Evolutionary conservation across 2,797 vertebrate genomes (phyloP).

Genomic region (Agapornis canus): DNA sequence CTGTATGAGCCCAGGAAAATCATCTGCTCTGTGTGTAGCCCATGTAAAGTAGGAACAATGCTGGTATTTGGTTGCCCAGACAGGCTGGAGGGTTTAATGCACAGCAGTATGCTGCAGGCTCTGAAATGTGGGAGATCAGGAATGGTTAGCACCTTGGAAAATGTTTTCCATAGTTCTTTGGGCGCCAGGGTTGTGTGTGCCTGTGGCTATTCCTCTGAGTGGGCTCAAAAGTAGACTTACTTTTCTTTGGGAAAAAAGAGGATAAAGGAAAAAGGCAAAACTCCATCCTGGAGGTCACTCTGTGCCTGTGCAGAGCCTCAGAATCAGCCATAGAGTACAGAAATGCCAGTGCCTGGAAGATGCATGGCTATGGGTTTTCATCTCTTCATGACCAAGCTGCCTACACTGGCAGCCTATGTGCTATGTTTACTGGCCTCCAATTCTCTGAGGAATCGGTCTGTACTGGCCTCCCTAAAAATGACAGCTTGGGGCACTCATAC

Average conservation of each 20-base stretch:
- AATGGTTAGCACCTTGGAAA: background rate
- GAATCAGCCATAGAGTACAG: background rate
- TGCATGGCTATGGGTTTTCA: background rate
- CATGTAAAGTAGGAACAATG: background rate
- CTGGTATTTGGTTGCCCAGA: background rate
- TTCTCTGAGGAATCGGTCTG: background rate
- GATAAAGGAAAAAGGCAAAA: background rate
- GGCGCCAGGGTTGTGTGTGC: background rate
- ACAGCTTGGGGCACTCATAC: fast-evolving
- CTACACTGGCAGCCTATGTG: background rate
- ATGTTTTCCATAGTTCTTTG: background rate
- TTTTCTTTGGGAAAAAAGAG: background rate
- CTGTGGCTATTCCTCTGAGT: background rate
- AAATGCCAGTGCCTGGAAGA: background rate
- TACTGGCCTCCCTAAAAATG: background rate
- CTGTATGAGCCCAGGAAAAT: background rate
- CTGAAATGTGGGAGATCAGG: background rate
- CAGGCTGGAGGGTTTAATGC: background rate
- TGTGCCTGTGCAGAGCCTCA: background rate
- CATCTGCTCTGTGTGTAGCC: background rate
- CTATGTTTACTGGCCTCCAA: background rate
- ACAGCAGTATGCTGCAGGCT: background rate
- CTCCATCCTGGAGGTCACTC: fast-evolving
- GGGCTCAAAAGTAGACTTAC: background rate
- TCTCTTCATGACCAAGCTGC: background rate